These are phyloP conservation scores for Corvus moneduloides DNA, from an alignment of 2,113 vertebrate genomes.

Conservation along the genomic window DNA sequence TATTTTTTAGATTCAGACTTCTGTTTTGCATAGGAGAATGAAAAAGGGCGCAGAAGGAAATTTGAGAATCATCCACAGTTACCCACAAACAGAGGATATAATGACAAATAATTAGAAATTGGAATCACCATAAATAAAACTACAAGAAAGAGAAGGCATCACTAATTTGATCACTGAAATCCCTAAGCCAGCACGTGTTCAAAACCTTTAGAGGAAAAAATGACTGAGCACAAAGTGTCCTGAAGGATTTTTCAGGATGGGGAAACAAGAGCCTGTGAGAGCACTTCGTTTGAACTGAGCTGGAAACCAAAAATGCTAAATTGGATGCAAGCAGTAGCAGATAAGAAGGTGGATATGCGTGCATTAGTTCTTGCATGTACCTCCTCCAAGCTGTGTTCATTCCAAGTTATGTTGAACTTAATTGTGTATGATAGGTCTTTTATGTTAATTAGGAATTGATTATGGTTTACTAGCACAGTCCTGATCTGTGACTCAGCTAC, in stretches of 20 bases:
- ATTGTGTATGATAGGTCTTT: background rate
- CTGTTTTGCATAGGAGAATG: background rate
- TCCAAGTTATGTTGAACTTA: background rate
- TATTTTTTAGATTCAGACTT: background rate
- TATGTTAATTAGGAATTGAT: background rate
- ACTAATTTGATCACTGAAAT: background rate
- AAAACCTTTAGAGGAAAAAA: background rate
- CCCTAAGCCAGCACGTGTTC: background rate
- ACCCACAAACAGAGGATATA: background rate
- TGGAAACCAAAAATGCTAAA: background rate
- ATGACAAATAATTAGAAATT: background rate
- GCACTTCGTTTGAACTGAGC: background rate
- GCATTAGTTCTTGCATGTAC: background rate
- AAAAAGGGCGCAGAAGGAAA: background rate
- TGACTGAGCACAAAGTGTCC: background rate
- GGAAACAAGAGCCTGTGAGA: background rate
- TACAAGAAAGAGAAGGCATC: background rate
- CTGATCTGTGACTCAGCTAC: background rate
- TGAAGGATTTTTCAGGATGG: background rate
- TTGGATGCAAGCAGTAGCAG: background rate
- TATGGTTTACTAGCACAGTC: background rate
- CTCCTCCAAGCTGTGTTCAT: background rate
- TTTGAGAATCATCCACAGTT: background rate
- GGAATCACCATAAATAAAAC: background rate
- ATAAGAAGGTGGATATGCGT: background rate